These are phyloP conservation scores for Macaria notata DNA, from an alignment of 2,888 invertebrate species.

Conservation along the genomic window DNA sequence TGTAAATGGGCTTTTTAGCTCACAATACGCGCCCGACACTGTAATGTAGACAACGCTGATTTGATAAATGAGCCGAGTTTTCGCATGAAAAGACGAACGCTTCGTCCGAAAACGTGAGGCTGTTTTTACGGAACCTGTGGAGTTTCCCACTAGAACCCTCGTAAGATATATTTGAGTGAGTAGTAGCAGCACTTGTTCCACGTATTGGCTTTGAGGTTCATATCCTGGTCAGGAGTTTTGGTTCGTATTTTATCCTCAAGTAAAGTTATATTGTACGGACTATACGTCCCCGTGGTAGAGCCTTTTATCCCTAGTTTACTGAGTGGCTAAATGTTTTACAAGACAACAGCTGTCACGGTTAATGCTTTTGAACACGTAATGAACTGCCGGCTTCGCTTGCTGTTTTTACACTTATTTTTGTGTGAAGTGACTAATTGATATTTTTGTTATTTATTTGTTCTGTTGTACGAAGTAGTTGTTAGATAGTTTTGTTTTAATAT, in stretches of 20 bases:
- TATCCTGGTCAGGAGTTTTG: no score
- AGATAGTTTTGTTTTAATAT: no score
- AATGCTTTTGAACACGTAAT: slow-evolving; percentile 24
- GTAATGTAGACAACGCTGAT: slow-evolving; percentile 74
- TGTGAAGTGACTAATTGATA: slow-evolving; percentile 10
- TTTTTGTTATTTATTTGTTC: not conserved
- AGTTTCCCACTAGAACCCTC: slow-evolving; percentile 38
- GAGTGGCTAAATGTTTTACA: slow-evolving; percentile 33
- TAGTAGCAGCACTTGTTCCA: no score
- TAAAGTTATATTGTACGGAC: no score
- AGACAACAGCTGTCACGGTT: slow-evolving; percentile 28
- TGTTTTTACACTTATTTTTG: slow-evolving; percentile 16
- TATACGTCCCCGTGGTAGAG: slow-evolving; percentile 42
- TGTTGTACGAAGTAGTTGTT: not conserved
- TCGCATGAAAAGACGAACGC: slow-evolving; percentile 63
- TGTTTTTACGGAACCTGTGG: slow-evolving; percentile 59
- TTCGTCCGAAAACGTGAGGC: slow-evolving; percentile 51
- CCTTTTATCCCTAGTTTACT: slow-evolving; percentile 40
- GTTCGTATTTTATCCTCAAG: no score
- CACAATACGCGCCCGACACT: slow-evolving; percentile 62
- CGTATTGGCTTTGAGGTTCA: no score
- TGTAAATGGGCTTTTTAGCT: slow-evolving; percentile 67
- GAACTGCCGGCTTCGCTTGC: slow-evolving; percentile 13
- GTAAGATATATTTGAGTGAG: no score
- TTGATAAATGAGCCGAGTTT: slow-evolving; percentile 73